These are phyloP conservation scores for Boulengeromyrus knoepffleri DNA, from an alignment of 2,113 vertebrate species.

Conservation along the genomic window DNA sequence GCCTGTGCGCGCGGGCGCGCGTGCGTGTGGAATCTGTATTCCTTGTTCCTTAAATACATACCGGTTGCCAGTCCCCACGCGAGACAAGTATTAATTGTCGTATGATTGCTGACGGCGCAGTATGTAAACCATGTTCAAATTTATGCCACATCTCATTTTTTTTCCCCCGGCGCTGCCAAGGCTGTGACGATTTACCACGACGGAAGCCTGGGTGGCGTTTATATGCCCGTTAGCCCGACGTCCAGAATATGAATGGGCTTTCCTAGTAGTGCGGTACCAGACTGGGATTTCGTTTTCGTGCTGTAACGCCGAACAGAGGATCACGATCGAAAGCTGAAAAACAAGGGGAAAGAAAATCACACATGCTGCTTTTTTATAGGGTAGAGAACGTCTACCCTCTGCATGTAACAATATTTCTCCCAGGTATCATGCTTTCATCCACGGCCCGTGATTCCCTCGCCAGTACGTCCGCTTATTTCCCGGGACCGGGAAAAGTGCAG, in stretches of 20 bases:
- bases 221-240: neutral
- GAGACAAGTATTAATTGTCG: constrained; percentile 6
- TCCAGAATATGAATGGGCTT: neutral
- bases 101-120: neutral
- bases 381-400: neutral
- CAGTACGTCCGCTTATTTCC: constrained; percentile 19
- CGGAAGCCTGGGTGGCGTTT: neutral
- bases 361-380: neutral
- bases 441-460: constrained; percentile 23
- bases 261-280: neutral
- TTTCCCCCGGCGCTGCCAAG: no score
- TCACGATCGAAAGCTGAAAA: neutral
- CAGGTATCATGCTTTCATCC: constrained; percentile 17
- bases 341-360: neutral
- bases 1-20: neutral
- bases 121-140: constrained; percentile 6
- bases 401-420: constrained; percentile 11
- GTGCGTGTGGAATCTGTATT: neutral
- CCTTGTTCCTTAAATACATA: neutral
- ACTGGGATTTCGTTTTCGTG: neutral
- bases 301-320: neutral
- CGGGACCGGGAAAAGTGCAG: constrained; percentile 26
- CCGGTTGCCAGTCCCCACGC: neutral
- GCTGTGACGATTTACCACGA: neutral
- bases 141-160: neutral